Evolutionary conservation across 1,140 invertebrate species (phyloP), one percentile per base, ranked within the genome.

Genomic region (Teleopsis dalmanni): DNA sequence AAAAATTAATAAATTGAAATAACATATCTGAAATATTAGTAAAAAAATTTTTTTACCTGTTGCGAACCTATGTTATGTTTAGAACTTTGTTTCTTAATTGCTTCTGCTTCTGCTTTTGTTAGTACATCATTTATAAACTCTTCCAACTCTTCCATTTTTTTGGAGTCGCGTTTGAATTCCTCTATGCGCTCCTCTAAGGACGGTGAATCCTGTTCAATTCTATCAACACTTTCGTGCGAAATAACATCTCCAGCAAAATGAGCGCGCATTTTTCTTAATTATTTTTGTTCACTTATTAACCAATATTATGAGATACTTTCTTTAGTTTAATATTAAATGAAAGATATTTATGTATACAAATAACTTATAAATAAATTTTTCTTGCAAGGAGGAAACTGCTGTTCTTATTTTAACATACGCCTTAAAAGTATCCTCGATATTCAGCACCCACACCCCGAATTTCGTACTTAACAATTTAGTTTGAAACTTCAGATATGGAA

Each of bases 61-160:
- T 68, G 65, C 65, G 54, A 68, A 19, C 58, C 54, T 48, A 35
- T 26, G 23, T 59, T 58, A 7, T 56, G 41, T 33, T 49, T 16
- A 10, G 10, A 50, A 37, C 33, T 34, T 33, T 52, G 50, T 44
- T 60, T 55, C 22, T 57, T 60, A 21, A 57, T 60, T 38, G 62
- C 65, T 50, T 68, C 65, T 29, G 55, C 42, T 56, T 68, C 65
- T 23, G 65, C 65, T 14, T 57, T 63, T 42, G 57, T 51, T 27
- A 68, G 54, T 40, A 68, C 65, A 48, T 68, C 65, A 45, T 68
- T 65, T 16, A 68, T 64, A 46, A 62, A 65, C 10, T 62, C 62
- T 38, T 56, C 47, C 47, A 68, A 50, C 4, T 54, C 54, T 23
- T 62, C 60, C 65, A 68, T 68, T 37, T 68, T 65, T 46, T 57